Evolutionary conservation across 2,888 invertebrate genomes (phyloP), one percentile per base, ranked within the genome.

Genomic region (Drosophila colorata): DNA sequence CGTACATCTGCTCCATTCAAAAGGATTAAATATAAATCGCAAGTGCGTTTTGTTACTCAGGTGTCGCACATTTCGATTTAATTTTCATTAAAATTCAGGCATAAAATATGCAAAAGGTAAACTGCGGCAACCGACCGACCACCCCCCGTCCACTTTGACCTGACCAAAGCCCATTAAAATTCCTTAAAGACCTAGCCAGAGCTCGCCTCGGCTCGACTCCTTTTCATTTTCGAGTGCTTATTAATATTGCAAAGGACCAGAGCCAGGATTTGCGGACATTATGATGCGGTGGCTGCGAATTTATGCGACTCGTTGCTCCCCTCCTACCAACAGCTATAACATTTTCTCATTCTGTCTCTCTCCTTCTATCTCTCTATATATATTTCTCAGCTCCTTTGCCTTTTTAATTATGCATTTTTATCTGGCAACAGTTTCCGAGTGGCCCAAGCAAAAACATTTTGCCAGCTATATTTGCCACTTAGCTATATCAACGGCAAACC

Each of bases 41-140:
- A 65, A 80, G 74, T 75, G 71, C 78, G 74, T 71, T 68, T 47
- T 48, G 68, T 53, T 56, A 23, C 79, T 66, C 88, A 72, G 83
- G 88, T 82, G 89, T 88, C 81, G 78, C 64, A 75, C 97, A 95
- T 92, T 98, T 97, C 78, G 99, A 93, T 93, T 98, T 89, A 89
- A 89, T 89, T 89, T 89, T 89, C 89, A 93, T 89, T 90, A 88
- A 89, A 90, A 89, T 89, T 90, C 90, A 90, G 68, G 73, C 80
- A 87, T 89, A 65, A 90, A 89, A 87, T 88, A 89, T 89, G 78
- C 84, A 89, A 79, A 76, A 83, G 80, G 78, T 88, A 84, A 88
- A 77, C 77, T 81, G 84, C 88, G 85, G 84, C 76, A 73, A 67
- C 65, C 38, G 37, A 4, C 61, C 38, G 14, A 2, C n/a, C 9